Percentiles rank a stretch among this genome's conserved stretches.
phyloP scores from a whole-genome alignment of 2,113 vertebrate genomes.

The Sarotherodon lohbergeri region DNA sequence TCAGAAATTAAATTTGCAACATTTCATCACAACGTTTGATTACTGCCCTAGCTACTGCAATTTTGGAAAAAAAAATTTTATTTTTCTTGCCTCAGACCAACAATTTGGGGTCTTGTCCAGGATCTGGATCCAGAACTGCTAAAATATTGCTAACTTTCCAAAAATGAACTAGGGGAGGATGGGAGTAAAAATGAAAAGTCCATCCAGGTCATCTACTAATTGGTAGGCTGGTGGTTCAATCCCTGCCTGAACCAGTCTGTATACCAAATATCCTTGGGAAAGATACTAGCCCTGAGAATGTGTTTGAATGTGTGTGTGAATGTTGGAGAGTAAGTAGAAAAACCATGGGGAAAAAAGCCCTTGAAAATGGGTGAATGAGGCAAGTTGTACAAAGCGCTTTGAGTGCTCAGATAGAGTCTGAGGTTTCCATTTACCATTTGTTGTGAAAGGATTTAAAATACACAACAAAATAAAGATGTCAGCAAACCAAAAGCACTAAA shows the following conservation, averaged over 20 bases:
- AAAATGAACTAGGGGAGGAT: neutral
- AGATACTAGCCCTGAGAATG: neutral
- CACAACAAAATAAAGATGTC: neutral
- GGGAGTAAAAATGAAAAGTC: neutral
- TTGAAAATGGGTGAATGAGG: neutral
- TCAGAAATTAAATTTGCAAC: neutral
- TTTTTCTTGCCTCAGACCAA: neutral
- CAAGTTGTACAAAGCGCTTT: neutral
- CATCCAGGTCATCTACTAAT: neutral
- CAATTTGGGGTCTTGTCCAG: neutral
- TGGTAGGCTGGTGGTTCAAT: neutral
- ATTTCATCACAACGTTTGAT: fast-evolving
- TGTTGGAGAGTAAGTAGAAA: neutral
- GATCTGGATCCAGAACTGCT: neutral
- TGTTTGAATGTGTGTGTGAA: neutral
- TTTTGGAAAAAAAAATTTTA: neutral
- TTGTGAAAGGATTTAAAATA: neutral
- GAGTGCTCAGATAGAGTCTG: neutral
- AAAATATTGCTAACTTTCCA: neutral
- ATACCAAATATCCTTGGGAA: neutral
- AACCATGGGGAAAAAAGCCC: fast-evolving
- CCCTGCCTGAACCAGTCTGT: neutral
- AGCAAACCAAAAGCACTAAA: neutral
- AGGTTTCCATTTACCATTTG: neutral
- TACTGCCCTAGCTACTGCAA: neutral